Conservation (phyloP, 2,113 vertebrate species). For the Patagioenas fasciata region DNA sequence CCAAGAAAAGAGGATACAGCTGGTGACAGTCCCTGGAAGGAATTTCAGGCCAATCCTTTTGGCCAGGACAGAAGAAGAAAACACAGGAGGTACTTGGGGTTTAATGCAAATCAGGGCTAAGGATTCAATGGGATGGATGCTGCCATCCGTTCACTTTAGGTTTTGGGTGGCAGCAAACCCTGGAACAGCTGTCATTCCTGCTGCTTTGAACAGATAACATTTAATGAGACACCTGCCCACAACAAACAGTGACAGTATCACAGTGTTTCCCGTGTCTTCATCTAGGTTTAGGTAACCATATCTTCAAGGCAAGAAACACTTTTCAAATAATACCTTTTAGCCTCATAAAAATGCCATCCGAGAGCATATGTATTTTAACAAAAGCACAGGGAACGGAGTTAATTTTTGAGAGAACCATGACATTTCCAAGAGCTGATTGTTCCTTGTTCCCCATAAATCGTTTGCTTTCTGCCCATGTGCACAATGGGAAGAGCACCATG, state of each 20-base stretch:
- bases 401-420: not conserved
- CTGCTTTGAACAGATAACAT: not conserved
- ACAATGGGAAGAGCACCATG: not conserved
- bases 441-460: not conserved
- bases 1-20: not conserved
- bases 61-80: not conserved
- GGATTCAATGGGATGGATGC: not conserved
- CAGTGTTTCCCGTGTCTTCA: not conserved
- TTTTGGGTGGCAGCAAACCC: not conserved
- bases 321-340: not conserved
- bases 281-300: not conserved
- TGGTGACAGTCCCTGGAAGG: not conserved
- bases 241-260: not conserved
- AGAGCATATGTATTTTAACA: not conserved
- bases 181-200: not conserved
- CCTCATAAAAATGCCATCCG: not conserved
- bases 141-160: not conserved
- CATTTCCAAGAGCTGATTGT: not conserved
- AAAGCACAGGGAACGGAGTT: not conserved
- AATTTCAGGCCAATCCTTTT: not conserved
- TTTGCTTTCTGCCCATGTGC: not conserved
- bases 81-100: not conserved
- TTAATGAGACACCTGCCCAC: not conserved
- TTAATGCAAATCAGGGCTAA: not conserved
- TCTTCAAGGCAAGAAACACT: not conserved